phyloP scores from a whole-genome alignment of 92 coral and sea anemone genomes.

The Bergia sp. region DNA sequence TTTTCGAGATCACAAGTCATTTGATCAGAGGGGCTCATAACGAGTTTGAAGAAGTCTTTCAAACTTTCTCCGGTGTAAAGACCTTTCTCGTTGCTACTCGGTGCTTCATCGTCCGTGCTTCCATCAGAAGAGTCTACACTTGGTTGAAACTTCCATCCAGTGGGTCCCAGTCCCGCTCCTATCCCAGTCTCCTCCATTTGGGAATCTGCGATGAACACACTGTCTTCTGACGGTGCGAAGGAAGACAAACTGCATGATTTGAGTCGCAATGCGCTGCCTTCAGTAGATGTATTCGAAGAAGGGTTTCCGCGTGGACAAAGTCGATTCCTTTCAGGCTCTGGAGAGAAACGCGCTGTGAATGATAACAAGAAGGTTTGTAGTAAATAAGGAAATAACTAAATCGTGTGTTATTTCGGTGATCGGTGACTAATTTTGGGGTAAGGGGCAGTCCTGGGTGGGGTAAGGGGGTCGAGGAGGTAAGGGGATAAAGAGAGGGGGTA shows the following conservation, averaged over 20 bases:
- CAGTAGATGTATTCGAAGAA: constrained; percentile 7
- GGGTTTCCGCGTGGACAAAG: constrained; percentile 23
- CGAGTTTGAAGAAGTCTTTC: constrained; percentile 45
- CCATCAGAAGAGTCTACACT: constrained; percentile 28
- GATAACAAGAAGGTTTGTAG: background rate
- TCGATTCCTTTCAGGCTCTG: constrained; percentile 12
- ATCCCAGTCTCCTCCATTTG: constrained; percentile 35
- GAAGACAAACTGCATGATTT: constrained; percentile 39
- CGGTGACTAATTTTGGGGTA: background rate
- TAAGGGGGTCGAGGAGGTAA: constrained; percentile 2
- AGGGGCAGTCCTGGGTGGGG: background rate
- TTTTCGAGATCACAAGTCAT: background rate
- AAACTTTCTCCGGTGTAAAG: constrained; percentile 17
- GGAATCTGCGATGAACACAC: constrained; percentile 21
- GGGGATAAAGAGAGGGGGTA: background rate
- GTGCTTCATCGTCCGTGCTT: constrained; percentile 21
- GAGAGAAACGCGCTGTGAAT: constrained; percentile 27
- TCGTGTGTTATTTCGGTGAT: no score
- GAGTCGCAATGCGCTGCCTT: constrained; percentile 6
- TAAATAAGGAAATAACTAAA: background rate
- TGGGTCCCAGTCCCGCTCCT: constrained; percentile 25
- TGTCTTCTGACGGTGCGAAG: constrained; percentile 39
- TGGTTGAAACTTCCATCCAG: constrained; percentile 28
- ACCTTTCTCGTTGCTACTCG: constrained; percentile 13
- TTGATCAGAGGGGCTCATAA: constrained; percentile 51